Percentiles rank a stretch among this genome's conserved stretches.
Evolutionary conservation across 2,113 vertebrate species (phyloP).

Genomic region (Argyrosomus japonicus): DNA sequence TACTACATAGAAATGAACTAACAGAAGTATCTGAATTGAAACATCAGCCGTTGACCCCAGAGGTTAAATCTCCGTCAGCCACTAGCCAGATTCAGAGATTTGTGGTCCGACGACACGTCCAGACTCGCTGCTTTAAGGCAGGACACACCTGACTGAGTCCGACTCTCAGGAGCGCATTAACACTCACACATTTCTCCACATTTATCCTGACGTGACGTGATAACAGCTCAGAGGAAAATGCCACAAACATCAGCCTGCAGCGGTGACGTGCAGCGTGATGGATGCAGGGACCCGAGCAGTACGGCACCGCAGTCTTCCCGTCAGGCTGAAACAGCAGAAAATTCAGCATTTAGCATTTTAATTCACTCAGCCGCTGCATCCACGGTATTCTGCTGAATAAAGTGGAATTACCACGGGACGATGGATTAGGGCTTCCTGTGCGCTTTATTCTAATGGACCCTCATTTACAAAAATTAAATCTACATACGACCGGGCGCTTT

Average conservation of each 20-base stretch:
- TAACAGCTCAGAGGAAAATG: neutral
- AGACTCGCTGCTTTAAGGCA: no score
- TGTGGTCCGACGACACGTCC: no score
- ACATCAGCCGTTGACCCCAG: no score
- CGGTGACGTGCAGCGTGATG: neutral
- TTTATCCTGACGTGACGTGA: slow-evolving; percentile 8
- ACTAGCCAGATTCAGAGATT: no score
- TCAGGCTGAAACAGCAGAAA: slow-evolving; percentile 28
- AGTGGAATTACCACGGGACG: neutral
- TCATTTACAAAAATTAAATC: slow-evolving; percentile 2
- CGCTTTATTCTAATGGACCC: neutral
- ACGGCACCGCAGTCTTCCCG: neutral
- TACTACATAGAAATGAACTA: no score
- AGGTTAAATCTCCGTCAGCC: no score
- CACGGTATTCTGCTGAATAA: neutral
- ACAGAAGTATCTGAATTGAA: no score
- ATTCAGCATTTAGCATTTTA: slow-evolving; percentile 20
- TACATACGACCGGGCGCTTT: neutral
- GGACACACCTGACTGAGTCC: neutral
- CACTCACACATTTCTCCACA: neutral
- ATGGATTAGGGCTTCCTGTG: neutral
- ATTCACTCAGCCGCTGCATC: neutral
- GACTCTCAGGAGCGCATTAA: neutral
- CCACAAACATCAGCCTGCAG: slow-evolving; percentile 5
- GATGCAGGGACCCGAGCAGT: neutral